These are phyloP conservation scores for Felis chaus DNA, from an alignment of 2,113 vertebrate species.

Conservation along the genomic window DNA sequence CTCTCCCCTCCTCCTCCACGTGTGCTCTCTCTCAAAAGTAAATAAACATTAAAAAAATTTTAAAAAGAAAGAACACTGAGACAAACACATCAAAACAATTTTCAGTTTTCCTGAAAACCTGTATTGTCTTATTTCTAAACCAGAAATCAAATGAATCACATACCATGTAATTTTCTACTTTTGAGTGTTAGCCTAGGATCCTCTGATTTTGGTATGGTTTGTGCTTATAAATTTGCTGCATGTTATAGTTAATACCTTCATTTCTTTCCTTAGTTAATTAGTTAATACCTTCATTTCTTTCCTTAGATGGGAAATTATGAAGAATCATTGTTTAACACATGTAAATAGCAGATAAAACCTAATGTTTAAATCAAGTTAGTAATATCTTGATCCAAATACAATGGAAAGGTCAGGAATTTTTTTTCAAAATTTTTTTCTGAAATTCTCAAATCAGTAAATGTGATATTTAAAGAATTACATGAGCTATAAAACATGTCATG, in stretches of 20 bases:
- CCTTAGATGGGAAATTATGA: not conserved
- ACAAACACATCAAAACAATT: not conserved
- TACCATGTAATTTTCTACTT: not conserved
- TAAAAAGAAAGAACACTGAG: not conserved
- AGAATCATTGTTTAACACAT: not conserved
- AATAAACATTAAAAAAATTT: too few relatives aligned
- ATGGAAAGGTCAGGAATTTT: not conserved
- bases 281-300: not conserved
- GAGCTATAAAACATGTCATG: not conserved
- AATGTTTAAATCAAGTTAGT: conserved; percentile 12
- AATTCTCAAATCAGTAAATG: conserved; percentile 29
- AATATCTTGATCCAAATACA: conserved; percentile 5
- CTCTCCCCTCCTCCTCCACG: too few relatives aligned
- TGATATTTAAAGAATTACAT: conserved; percentile 8
- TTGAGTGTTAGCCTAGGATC: not conserved
- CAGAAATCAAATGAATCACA: not conserved
- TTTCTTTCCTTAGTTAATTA: not conserved
- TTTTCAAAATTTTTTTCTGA: not conserved
- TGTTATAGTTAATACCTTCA: not conserved
- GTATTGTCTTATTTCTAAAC: not conserved
- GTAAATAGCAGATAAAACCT: not conserved
- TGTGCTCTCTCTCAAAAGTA: too few relatives aligned
- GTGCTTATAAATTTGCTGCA: not conserved
- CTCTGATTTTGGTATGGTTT: not conserved
- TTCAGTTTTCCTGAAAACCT: conserved; percentile 3